Conservation (phyloP, 1,140 invertebrate species). For the Drosophila melanogaster region Release_6_plus_ISO1_MT NC_004354.4:10184001-10184500, state of each 20-base stretch:
- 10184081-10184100: conserved; percentile 10
- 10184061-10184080: conserved; percentile 51
- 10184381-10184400: conserved; percentile 52
- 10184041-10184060: conserved; percentile 56
- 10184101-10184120: no score
- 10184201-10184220: conserved; percentile 73
- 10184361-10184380: conserved; percentile 9
- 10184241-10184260: conserved; percentile 62
- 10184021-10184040: conserved; percentile 25
- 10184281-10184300: background rate
- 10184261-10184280: background rate
- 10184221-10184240: conserved; percentile 70
- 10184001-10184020: background rate
- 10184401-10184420: conserved; percentile 55
- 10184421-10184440: conserved; percentile 48
- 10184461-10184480: conserved; percentile 49
- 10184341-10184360: conserved; percentile 54
- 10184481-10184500: background rate
- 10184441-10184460: conserved; percentile 26
- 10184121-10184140: conserved; percentile 6
- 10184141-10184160: background rate
- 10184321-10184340: conserved; percentile 63
- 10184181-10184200: conserved; percentile 62
- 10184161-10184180: background rate
- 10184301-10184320: background rate